Evolutionary conservation across 2,888 invertebrate species (phyloP), one percentile per base, ranked within the genome.

Genomic region (Glaucopsyche alexis): DNA sequence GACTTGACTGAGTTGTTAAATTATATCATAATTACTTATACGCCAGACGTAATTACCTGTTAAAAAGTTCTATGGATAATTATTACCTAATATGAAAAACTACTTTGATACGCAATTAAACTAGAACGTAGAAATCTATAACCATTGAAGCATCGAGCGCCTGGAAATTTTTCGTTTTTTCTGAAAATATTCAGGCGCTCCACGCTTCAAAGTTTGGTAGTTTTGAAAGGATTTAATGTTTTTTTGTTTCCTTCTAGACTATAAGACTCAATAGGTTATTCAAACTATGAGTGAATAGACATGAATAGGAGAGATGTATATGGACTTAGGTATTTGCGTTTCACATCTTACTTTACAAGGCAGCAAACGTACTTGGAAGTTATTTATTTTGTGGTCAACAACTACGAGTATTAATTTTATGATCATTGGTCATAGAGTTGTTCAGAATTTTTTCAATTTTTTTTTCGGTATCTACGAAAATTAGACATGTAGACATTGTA

Each of bases 311-410:
- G 11, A 60, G 29, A 13, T 60, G 29, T 60, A 60, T 60, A 60
- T 60, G 60, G 60, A 38, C 29, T 29, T 14, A 60, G 29, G 38
- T 60, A 60, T 60, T 29, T 60, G 60, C 60, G 60, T 60, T 60
- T 60, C 60, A 60, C 29, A 60, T 60, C 14, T 60, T 60, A 13
- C 60, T 60, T 11, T 60, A 60, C 60, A 60, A 60, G 38, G 60
- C 60, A 60, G 13, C 2, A 19, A 38, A 29, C 14, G 19, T 16
- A 55, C 55, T 55, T 55, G 55, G 19, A 55, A 19, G 55, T 19
- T 55, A 55, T 55, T 55, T 11, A 55, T 16, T 55, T 19, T 19
- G 19, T 55, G 19, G 55, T 55, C 55, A 55, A 55, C 55, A 19
- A 19, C 9, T 11, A n/a, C n/a, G n/a, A n/a, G n/a, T n/a, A 55